Evolutionary conservation across 2,113 vertebrate genomes (phyloP).

Genomic region (Mungos mungo): DNA sequence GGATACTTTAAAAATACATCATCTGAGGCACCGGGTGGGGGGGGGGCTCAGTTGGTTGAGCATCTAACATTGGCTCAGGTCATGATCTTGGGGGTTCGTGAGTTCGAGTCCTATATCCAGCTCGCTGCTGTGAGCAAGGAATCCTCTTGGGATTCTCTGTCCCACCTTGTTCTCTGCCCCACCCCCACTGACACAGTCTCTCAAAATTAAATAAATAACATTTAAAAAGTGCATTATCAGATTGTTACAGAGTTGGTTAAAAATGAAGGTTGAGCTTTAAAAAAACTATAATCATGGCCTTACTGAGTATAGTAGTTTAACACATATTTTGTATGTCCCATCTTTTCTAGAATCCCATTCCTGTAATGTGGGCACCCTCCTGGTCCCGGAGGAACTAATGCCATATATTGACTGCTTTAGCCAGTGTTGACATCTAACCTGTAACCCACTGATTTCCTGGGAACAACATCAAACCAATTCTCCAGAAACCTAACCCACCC

Average conservation of each 20-base stretch:
- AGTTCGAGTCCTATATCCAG: too few species aligned
- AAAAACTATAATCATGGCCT: not conserved
- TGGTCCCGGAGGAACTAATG: not conserved
- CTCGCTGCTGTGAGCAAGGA: too few species aligned
- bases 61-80: too few species aligned
- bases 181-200: too few species aligned
- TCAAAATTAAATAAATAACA: too few species aligned
- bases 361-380: not conserved
- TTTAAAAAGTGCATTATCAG: too few species aligned
- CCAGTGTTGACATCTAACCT: not conserved
- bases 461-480: not conserved
- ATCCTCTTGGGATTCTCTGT: too few species aligned
- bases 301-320: not conserved
- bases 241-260: not conserved
- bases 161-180: too few species aligned
- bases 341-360: not conserved
- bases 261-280: not conserved
- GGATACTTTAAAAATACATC: not conserved
- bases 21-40: not conserved
- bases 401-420: not conserved
- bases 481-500: not conserved
- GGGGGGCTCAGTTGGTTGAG: too few species aligned
- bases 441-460: not conserved
- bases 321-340: not conserved
- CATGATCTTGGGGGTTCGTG: too few species aligned